phyloP scores from a whole-genome alignment of 1,140 invertebrate species.

The Whitmania pigra region DNA sequence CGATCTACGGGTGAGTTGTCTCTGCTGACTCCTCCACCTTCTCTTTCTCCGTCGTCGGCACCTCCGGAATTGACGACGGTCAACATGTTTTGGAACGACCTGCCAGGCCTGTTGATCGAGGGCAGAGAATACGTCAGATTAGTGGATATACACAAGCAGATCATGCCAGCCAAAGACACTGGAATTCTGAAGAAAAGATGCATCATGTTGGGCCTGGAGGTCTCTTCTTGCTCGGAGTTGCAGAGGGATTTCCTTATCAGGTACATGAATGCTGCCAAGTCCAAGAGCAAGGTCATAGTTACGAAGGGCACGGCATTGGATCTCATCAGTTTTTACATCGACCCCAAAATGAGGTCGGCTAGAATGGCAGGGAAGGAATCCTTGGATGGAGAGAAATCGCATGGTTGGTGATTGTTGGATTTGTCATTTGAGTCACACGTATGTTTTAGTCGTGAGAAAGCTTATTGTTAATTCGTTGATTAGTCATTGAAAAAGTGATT shows the following conservation, averaged over 20 bases:
- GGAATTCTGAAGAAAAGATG: slow-evolving; percentile 41
- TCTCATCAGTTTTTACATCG: slow-evolving; percentile 39
- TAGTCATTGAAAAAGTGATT: too few species aligned
- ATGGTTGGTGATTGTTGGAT: too few species aligned
- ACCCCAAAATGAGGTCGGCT: slow-evolving; percentile 29
- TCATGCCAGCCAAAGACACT: slow-evolving; percentile 41
- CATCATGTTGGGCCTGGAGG: slow-evolving; percentile 35
- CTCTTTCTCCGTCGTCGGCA: not conserved
- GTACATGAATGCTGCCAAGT: slow-evolving; percentile 33
- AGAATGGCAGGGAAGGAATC: too few species aligned
- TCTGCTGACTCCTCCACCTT: not conserved
- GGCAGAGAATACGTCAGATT: slow-evolving; percentile 36
- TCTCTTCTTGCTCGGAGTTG: slow-evolving; percentile 40
- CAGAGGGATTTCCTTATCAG: slow-evolving; percentile 41
- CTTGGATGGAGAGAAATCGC: too few species aligned
- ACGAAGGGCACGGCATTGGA: slow-evolving; percentile 34
- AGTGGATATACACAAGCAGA: slow-evolving; percentile 42
- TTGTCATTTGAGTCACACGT: too few species aligned
- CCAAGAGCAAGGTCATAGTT: slow-evolving; percentile 39
- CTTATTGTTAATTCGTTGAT: too few species aligned
- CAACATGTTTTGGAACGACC: slow-evolving; percentile 40
- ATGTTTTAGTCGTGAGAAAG: too few species aligned
- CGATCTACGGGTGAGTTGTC: not conserved
- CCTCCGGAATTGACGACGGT: slow-evolving; percentile 26
- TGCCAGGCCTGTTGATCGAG: slow-evolving; percentile 39